These are phyloP conservation scores for Hydroisotoma schaefferi DNA, from an alignment of 2,888 invertebrate species.

Conservation along the genomic window DNA sequence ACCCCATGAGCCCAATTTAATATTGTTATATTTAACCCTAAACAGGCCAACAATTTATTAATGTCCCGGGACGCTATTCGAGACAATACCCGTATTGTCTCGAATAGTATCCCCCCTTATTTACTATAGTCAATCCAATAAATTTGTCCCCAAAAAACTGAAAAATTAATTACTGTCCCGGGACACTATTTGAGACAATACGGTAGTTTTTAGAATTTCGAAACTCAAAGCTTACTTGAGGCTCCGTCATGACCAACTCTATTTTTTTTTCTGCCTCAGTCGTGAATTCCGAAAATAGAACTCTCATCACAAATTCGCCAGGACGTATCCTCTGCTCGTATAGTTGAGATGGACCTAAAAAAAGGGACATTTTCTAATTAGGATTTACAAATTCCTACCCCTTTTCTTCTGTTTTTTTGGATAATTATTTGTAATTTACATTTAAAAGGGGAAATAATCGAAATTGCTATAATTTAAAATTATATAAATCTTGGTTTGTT, in stretches of 20 bases:
- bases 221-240: slow-evolving; percentile 61
- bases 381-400: too few relatives aligned
- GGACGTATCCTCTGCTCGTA: slow-evolving; percentile 58
- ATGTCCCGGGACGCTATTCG: too few relatives aligned
- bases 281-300: slow-evolving; percentile 92
- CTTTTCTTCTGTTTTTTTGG: too few relatives aligned
- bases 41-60: too few relatives aligned
- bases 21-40: too few relatives aligned
- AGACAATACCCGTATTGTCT: too few relatives aligned
- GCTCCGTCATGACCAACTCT: slow-evolving; percentile 88
- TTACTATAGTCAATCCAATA: too few relatives aligned
- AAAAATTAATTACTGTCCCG: too few relatives aligned
- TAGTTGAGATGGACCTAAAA: background rate
- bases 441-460: background rate
- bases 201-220: background rate
- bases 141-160: too few relatives aligned
- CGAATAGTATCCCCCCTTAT: too few relatives aligned
- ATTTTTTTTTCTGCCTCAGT: slow-evolving; percentile 92
- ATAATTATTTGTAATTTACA: background rate
- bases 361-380: background rate
- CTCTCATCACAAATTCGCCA: slow-evolving; percentile 94
- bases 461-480: background rate
- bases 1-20: too few relatives aligned
- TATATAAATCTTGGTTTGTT: background rate
- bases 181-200: too few relatives aligned